A percentile compares a stretch with the other conserved stretches of the same genome.
These are phyloP conservation scores for Xestobium rufovillosum DNA, from an alignment of 2,888 invertebrate species.

Conservation along the genomic window DNA sequence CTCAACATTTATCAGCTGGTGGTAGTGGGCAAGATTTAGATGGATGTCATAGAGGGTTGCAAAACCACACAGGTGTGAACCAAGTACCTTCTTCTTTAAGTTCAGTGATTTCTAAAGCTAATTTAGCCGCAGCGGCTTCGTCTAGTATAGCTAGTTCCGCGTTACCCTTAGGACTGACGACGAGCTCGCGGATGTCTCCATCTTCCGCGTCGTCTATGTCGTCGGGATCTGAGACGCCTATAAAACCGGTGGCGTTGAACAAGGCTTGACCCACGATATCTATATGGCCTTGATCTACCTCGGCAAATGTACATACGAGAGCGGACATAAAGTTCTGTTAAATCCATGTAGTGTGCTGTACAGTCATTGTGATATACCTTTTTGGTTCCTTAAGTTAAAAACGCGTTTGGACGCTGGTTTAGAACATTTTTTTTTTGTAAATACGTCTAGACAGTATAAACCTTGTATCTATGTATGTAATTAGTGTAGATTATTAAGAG, in stretches of 20 bases:
- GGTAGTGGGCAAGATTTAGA: constrained; percentile 47
- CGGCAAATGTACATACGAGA: constrained; percentile 35
- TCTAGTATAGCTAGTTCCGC: constrained; percentile 27
- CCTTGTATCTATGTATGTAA: constrained; percentile 44
- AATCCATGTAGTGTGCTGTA: constrained; percentile 36
- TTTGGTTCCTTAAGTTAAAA: constrained; percentile 39
- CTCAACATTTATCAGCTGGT: constrained; percentile 44
- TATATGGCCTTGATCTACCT: constrained; percentile 39
- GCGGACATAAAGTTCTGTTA: constrained; percentile 30
- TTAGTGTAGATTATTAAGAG: constrained; percentile 39
- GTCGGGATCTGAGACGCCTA: constrained; percentile 50
- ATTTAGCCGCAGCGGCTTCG: constrained; percentile 36
- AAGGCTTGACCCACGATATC: constrained; percentile 41
- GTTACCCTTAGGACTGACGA: constrained; percentile 47
- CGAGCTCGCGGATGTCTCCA: constrained; percentile 51
- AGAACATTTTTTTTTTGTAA: constrained; percentile 26
- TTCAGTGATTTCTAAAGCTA: constrained; percentile 39
- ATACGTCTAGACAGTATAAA: constrained; percentile 38
- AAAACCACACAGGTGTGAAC: constrained; percentile 40
- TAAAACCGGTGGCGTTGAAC: constrained; percentile 43
- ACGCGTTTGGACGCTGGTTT: constrained; percentile 20
- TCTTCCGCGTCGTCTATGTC: constrained; percentile 54
- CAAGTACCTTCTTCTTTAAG: constrained; percentile 28
- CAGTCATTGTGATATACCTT: constrained; percentile 43
- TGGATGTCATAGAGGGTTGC: constrained; percentile 62